These are phyloP conservation scores for Nemoura dubitans DNA, from an alignment of 2,888 invertebrate genomes.

Conservation along the genomic window DNA sequence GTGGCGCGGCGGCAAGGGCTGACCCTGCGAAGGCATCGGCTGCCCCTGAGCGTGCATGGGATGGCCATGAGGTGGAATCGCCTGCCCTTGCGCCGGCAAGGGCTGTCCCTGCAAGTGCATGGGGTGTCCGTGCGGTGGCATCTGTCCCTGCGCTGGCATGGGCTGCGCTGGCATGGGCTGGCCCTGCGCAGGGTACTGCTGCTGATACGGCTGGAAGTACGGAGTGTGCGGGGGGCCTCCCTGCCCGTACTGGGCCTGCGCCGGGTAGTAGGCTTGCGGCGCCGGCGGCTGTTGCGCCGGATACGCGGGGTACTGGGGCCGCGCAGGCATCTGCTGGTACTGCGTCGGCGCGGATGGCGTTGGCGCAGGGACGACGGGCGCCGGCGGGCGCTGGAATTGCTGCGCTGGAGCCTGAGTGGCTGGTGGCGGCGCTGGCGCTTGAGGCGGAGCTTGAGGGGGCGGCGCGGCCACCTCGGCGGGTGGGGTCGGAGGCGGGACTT, in stretches of 20 bases:
- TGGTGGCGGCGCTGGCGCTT: slow-evolving; percentile 32
- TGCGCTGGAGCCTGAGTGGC: slow-evolving; percentile 23
- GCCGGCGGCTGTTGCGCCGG: slow-evolving; percentile 59
- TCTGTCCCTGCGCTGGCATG: slow-evolving; percentile 41
- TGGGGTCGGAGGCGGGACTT: background rate
- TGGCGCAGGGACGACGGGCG: slow-evolving; percentile 55
- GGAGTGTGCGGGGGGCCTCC: slow-evolving; percentile 45
- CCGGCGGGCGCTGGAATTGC: slow-evolving; percentile 38
- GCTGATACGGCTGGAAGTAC: slow-evolving; percentile 50
- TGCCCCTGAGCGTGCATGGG: slow-evolving; percentile 41
- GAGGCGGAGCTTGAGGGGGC: slow-evolving; percentile 26
- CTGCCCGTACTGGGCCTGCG: slow-evolving; percentile 44
- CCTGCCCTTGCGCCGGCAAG: slow-evolving; percentile 44
- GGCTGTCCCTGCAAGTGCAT: slow-evolving; percentile 35
- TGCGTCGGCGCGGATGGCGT: slow-evolving; percentile 54
- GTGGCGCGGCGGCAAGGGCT: slow-evolving; percentile 46
- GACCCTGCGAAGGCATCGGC: slow-evolving; percentile 45
- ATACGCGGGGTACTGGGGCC: slow-evolving; percentile 61
- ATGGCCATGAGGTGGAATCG: too few relatives aligned
- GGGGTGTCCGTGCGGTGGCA: background rate
- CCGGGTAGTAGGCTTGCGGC: slow-evolving; percentile 53
- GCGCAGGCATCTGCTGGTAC: slow-evolving; percentile 51
- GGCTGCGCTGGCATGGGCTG: slow-evolving; percentile 45
- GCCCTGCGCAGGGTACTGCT: slow-evolving; percentile 41
- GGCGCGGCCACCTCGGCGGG: slow-evolving; percentile 25